Base-by-base conservation (phyloP, 2,797 vertebrate species). In the Cynopterus sphinx region DNA sequence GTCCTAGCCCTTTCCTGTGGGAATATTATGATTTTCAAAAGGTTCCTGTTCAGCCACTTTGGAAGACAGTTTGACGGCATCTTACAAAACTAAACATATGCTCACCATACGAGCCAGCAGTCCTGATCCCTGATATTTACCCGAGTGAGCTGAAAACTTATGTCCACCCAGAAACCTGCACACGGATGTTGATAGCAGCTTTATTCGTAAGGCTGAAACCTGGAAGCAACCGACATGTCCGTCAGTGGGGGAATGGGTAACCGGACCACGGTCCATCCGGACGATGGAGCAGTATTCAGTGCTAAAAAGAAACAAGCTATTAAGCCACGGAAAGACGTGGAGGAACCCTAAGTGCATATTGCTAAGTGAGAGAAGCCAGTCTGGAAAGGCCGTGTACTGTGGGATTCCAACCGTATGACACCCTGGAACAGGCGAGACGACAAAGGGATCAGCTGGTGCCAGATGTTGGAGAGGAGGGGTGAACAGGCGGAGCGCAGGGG, bases 391-490 rank as follows among this genome's bases (percentile, higher is more conserved):
- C n/a, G 6, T 6, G 3, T 6, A 1, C 57, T 10, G 7, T 15
- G 2, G 24, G 39, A 22, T 33, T 28, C 33, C n/a, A 39, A 4
- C 5, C 2, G 17, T 3, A 0, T 17, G 26, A n/a, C 10, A 5
- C 57, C 49, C 51, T 31, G 51, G 78, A 68, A 22, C 49, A 75
- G 61, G 51, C 28, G 51, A 41, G 5, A 22, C n/a, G 51, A 26
- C 7, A 4, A 12, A 55, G 28, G 21, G 70, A 21, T 68, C 7
- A 2, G 4, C 17, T 41, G 46, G 9, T 53, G 75, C 46, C 67
- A 24, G 77, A 9, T 43, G 28, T 5, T 7, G 9, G 46, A 10
- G 84, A 21, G 51, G n/a, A 28, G 2, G 19, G 61, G 1, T 0
- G 70, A 33, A 2, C 2, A 6, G 33, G 28, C 19, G 0, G 49